Percentiles rank a stretch among this genome's conserved stretches.
Conservation (phyloP, 1,140 invertebrate species). For the Euborellia annulipes region DNA sequence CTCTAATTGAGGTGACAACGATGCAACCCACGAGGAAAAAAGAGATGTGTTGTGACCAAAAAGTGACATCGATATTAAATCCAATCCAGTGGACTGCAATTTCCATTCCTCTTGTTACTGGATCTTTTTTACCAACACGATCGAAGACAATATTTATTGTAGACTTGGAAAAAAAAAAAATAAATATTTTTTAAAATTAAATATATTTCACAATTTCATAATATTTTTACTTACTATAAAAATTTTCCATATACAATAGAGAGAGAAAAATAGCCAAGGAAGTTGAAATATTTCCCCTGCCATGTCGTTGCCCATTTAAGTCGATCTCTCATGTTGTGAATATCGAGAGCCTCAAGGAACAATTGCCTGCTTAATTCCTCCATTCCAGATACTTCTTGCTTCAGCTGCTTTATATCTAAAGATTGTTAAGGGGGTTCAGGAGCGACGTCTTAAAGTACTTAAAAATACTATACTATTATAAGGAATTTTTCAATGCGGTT, state of each 20-base stretch:
- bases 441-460: too few relatives aligned
- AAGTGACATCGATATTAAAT: slow-evolving; percentile 88
- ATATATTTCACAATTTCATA: background rate
- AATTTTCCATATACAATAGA: slow-evolving; percentile 99
- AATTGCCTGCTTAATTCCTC: slow-evolving; percentile 88
- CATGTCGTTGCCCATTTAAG: slow-evolving; percentile 92
- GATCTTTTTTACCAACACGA: slow-evolving; percentile 95
- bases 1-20: slow-evolving; percentile 93
- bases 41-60: slow-evolving; percentile 98
- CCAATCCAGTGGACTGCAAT: slow-evolving; percentile 96
- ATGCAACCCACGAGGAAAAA: slow-evolving; percentile 96
- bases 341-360: slow-evolving; percentile 90
- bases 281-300: slow-evolving; percentile 98
- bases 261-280: slow-evolving; percentile 94
- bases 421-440: background rate
- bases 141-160: slow-evolving; percentile 98
- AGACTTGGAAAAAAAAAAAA: slow-evolving; percentile 45
- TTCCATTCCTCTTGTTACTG: slow-evolving; percentile 91
- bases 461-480: too few relatives aligned
- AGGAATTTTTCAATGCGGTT: too few relatives aligned
- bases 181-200: background rate
- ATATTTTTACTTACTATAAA: slow-evolving; percentile 67
- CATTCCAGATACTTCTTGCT: slow-evolving; percentile 69
- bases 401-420: slow-evolving; percentile 62
- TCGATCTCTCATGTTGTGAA: slow-evolving; percentile 82